Base-by-base conservation (phyloP, 1,140 invertebrate genomes). In the Heliconius nattereri region DNA sequence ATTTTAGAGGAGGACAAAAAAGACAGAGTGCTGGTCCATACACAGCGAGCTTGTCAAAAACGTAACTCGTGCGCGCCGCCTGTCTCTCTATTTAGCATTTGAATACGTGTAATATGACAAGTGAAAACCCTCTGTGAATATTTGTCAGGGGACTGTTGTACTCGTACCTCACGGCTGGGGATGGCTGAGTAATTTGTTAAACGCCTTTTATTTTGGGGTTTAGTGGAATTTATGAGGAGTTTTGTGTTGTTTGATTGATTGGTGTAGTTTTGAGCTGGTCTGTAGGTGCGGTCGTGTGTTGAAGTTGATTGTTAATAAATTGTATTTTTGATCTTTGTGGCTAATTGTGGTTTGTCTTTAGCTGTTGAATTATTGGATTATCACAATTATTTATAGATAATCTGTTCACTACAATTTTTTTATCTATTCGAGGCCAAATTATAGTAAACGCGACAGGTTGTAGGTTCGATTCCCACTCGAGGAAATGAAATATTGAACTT, bases 31-130 rank as follows among this genome's bases (percentile, higher is more conserved):
- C 70, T 74, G 78, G 76, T 52, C 57, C 81, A 81, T 78, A 83
- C 78, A 79, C 78, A 79, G 84, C 78, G 75, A 75, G 82, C 81
- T 79, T 60, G 88, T 87, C 89, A 87, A 87, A 88, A 88, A 83
- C 87, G 88, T 90, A 88, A 84, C 81, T 90, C 88, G 88, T 85
- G 88, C 85, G 74, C 85, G 88, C 88, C 86, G 86, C 80, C 81
- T 85, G 87, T 81, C 82, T 86, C 87, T 52, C 78, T 72, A 86
- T 88, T 90, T 89, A 89, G 89, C 88, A 90, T 90, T 84, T 84
- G 86, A 89, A 87, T 87, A 78, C 73, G 83, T 77, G 85, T 90
- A 90, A 90, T 90, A 84, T 89, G 89, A 90, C 89, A 89, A 85
- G 88, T 80, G 89, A 90, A 84, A 87, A 87, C 89, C 79, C 76